Evolutionary conservation across 2,888 invertebrate genomes (phyloP).

Genomic region (Thymelicus lineola): DNA sequence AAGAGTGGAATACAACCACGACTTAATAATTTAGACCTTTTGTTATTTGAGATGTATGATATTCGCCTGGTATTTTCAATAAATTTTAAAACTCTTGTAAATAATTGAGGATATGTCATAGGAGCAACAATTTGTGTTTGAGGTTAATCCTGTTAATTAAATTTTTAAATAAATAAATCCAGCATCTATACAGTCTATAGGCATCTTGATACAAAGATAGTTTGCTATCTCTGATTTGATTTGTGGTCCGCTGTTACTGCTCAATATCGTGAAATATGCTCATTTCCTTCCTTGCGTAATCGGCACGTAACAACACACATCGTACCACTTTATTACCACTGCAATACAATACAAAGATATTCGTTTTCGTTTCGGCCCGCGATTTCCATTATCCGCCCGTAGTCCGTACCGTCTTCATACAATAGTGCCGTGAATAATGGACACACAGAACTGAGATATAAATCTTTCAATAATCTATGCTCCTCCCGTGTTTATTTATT

Average conservation of each 20-base stretch:
- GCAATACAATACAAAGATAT: conserved; percentile 46
- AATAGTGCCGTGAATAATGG: conserved; percentile 77
- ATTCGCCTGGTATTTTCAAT: too few relatives aligned
- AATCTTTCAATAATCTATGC: conserved; percentile 81
- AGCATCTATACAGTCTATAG: too few relatives aligned
- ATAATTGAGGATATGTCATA: too few relatives aligned
- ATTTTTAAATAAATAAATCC: too few relatives aligned
- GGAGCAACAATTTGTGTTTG: too few relatives aligned
- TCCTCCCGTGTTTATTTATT: conserved; percentile 76
- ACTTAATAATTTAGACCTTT: too few relatives aligned
- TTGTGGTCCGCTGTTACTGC: not conserved
- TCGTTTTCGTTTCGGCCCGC: conserved; percentile 39
- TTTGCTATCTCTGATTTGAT: not conserved
- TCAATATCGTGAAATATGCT: conserved; percentile 1
- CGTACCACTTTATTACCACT: conserved; percentile 45
- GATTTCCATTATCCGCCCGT: conserved; percentile 55
- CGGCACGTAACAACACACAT: conserved; percentile 30
- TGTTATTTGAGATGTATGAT: too few relatives aligned
- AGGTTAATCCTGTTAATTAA: too few relatives aligned
- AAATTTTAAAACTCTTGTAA: too few relatives aligned
- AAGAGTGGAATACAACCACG: too few relatives aligned
- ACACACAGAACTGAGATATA: conserved; percentile 70
- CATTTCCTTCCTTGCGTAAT: not conserved
- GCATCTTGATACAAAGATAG: too few relatives aligned
- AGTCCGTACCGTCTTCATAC: conserved; percentile 60